phyloP scores from a whole-genome alignment of 2,113 vertebrate species.

The Pseudorasbora parva region DNA sequence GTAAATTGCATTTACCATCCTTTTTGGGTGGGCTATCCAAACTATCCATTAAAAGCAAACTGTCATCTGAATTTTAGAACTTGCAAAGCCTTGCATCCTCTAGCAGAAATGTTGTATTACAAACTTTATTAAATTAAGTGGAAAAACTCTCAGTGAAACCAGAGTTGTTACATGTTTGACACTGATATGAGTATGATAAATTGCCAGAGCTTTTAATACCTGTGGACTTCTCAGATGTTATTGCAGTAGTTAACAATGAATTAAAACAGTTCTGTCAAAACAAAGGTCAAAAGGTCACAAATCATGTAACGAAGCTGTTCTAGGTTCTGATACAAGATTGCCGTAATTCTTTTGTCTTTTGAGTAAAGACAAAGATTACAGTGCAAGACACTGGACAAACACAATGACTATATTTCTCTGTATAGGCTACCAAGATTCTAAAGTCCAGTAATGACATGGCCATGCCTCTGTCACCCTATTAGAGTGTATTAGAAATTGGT shows the following conservation, averaged over 20 bases:
- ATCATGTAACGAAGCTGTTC: background rate
- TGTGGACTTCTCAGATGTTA: conserved; percentile 6
- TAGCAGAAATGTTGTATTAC: background rate
- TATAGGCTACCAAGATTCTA: background rate
- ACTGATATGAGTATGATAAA: conserved; percentile 26
- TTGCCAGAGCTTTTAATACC: background rate
- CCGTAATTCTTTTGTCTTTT: background rate
- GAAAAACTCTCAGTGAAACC: background rate
- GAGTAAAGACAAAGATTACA: conserved; percentile 12
- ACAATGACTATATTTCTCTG: background rate
- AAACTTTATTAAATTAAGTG: background rate
- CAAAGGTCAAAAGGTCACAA: background rate
- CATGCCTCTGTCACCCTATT: background rate
- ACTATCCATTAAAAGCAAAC: conserved; percentile 4
- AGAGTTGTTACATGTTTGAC: background rate
- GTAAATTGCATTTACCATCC: background rate
- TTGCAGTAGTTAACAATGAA: conserved; percentile 6
- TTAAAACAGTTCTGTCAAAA: conserved; percentile 15
- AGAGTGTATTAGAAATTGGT: background rate
- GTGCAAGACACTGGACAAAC: background rate
- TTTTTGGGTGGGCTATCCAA: background rate
- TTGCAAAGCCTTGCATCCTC: background rate
- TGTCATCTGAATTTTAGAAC: background rate
- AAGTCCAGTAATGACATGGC: conserved; percentile 5
- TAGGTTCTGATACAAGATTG: background rate